A percentile compares a stretch with the other conserved stretches of the same genome.
These are phyloP conservation scores for Napeogenes sylphis DNA, from an alignment of 2,888 invertebrate species.

Conservation along the genomic window DNA sequence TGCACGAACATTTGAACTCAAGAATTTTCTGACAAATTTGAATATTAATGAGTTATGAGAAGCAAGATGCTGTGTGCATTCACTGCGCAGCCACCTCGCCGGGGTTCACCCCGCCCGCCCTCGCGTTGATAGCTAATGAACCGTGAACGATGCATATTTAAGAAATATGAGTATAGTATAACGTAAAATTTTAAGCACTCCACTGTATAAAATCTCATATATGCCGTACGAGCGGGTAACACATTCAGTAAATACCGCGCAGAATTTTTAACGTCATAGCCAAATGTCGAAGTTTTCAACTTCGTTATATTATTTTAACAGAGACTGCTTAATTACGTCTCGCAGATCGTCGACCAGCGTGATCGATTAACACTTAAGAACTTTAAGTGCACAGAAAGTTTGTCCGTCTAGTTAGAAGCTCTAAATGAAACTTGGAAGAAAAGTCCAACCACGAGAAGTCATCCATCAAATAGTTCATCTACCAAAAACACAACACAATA, in stretches of 20 bases:
- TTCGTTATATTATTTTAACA: constrained; percentile 11
- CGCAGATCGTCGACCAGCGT: constrained; percentile 58
- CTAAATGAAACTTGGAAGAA: constrained; percentile 60
- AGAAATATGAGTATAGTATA: constrained; percentile 44
- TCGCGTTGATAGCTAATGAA: constrained; percentile 48
- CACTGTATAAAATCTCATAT: constrained; percentile 12
- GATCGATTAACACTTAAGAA: constrained; percentile 64
- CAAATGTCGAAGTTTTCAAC: constrained; percentile 2
- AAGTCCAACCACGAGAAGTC: constrained; percentile 53
- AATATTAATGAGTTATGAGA: constrained; percentile 46
- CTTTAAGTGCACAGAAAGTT: constrained; percentile 60
- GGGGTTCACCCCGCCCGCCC: constrained; percentile 13
- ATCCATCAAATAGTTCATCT: constrained; percentile 61
- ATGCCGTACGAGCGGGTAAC: constrained; percentile 1
- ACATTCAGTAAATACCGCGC: constrained; percentile 10
- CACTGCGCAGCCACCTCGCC: constrained; percentile 17
- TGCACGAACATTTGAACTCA: constrained; percentile 16
- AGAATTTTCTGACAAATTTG: constrained; percentile 38
- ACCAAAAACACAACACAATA: constrained; percentile 24
- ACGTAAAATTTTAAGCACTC: constrained; percentile 44
- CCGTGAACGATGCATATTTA: constrained; percentile 48
- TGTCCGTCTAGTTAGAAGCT: constrained; percentile 52
- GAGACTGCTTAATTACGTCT: constrained; percentile 36
- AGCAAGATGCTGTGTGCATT: constrained; percentile 32
- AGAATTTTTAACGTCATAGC: background rate